phyloP scores from a whole-genome alignment of 1,140 invertebrate species.

The Bemisia tabaci region DNA sequence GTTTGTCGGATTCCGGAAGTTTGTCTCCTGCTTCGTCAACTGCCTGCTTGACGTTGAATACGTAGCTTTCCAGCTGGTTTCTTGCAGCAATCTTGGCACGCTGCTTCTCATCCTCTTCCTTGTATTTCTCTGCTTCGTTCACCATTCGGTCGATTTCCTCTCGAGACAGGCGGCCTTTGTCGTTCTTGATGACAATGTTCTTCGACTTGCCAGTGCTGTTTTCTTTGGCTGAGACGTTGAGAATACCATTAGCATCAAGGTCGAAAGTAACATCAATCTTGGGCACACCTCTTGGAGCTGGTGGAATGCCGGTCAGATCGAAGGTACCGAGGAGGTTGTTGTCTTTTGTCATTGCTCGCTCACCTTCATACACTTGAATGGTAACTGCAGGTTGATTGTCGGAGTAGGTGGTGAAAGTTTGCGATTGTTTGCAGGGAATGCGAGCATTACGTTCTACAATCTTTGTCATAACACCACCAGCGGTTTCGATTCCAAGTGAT shows the following conservation, averaged over 20 bases:
- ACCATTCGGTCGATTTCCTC: conserved; percentile 67
- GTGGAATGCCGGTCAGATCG: conserved; percentile 61
- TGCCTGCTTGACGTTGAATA: conserved; percentile 94
- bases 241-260: conserved; percentile 64
- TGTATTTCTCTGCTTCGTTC: conserved; percentile 41
- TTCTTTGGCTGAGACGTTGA: conserved; percentile 66
- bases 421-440: conserved; percentile 38
- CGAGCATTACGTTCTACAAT: conserved; percentile 39
- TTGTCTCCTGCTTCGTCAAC: conserved; percentile 55
- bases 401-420: conserved; percentile 39
- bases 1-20: conserved; percentile 28
- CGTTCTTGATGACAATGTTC: conserved; percentile 78
- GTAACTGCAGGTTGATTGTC: conserved; percentile 59
- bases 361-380: conserved; percentile 72
- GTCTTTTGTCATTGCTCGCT: conserved; percentile 58
- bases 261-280: conserved; percentile 66
- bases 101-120: conserved; percentile 41
- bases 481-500: conserved; percentile 41
- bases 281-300: conserved; percentile 62
- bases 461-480: conserved; percentile 41
- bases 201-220: conserved; percentile 59
- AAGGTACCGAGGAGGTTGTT: conserved; percentile 60
- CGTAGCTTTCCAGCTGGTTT: conserved; percentile 76
- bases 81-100: conserved; percentile 42
- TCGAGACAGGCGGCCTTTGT: conserved; percentile 78